Percentiles rank a stretch among this genome's conserved stretches.
Evolutionary conservation across 2,888 invertebrate species (phyloP).

Genomic region (Drosophila cognata): DNA sequence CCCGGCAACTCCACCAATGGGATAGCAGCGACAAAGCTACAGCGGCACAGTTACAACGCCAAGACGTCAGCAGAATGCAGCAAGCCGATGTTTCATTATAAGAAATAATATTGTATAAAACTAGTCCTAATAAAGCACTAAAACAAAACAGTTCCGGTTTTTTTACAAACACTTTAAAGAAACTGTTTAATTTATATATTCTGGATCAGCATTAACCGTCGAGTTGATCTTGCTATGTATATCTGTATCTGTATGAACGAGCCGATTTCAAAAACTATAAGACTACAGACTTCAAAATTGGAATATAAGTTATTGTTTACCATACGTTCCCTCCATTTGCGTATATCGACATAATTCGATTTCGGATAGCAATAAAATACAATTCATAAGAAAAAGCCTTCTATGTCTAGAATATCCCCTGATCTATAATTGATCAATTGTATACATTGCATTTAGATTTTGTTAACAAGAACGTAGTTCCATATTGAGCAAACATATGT

Average conservation of each 20-base stretch:
- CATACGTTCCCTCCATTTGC: not conserved
- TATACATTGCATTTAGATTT: not conserved
- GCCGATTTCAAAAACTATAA: not conserved
- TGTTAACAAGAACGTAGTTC: not conserved
- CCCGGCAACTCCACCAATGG: no score
- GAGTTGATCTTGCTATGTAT: not conserved
- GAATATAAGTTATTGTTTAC: not conserved
- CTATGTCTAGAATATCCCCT: not conserved
- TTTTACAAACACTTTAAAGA: no score
- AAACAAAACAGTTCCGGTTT: no score
- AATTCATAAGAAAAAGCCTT: not conserved
- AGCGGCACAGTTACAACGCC: no score
- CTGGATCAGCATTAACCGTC: not conserved
- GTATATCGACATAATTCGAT: not conserved
- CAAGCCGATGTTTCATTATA: no score
- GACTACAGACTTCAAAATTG: no score
- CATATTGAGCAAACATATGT: not conserved
- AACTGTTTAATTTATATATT: not conserved
- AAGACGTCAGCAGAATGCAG: no score
- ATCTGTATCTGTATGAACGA: not conserved
- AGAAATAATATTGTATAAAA: no score
- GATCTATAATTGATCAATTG: not conserved
- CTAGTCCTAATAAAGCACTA: no score
- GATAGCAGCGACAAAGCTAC: no score
- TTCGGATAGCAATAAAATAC: not conserved